Conservation (phyloP, 2,888 invertebrate species). For the Cryptus armator region DNA sequence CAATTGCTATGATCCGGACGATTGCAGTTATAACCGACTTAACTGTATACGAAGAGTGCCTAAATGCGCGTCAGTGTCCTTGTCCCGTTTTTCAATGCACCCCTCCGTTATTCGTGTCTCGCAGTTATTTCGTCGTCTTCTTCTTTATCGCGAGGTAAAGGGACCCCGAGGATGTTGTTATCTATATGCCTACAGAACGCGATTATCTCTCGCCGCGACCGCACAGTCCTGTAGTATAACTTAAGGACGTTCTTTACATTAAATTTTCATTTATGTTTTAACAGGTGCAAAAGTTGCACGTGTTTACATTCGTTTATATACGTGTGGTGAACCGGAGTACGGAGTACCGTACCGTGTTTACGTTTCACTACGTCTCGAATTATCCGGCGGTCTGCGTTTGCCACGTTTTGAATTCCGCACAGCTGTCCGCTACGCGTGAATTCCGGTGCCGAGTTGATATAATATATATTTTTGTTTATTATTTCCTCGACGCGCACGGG, state of each 20-base stretch:
- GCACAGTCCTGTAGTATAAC: neutral
- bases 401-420: neutral
- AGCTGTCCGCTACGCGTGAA: constrained; percentile 2
- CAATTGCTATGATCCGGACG: constrained; percentile 59
- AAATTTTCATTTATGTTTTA: neutral
- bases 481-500: neutral
- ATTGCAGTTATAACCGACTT: constrained; percentile 56
- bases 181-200: neutral
- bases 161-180: neutral
- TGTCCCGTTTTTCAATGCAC: constrained; percentile 61
- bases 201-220: neutral
- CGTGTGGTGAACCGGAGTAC: neutral
- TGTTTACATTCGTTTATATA: neutral
- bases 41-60: constrained; percentile 22
- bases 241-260: neutral
- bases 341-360: neutral
- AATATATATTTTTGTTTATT: neutral
- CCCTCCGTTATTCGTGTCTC: constrained; percentile 11
- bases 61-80: constrained; percentile 52
- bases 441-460: neutral
- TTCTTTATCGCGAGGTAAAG: constrained; percentile 3
- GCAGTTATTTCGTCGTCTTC: neutral
- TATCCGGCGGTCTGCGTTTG: neutral
- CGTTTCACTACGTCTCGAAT: neutral
- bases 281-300: neutral